Percentiles rank a stretch among this genome's conserved stretches.
phyloP scores from a whole-genome alignment of 1,140 invertebrate species.

The Aphidius ervi region DNA sequence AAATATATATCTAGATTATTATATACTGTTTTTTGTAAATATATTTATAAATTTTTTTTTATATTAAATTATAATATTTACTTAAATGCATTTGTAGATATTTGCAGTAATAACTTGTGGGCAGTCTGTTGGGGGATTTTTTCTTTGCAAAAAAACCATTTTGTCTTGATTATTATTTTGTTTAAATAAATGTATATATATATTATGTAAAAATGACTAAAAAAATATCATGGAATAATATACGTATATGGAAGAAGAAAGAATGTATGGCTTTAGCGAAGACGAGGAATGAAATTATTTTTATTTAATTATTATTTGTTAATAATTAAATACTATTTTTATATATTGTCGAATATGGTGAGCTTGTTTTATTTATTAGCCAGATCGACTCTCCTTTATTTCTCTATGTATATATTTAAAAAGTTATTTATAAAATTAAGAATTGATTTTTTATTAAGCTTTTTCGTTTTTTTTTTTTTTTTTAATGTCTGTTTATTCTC shows the following conservation, averaged over 20 bases:
- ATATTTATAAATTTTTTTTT: neutral
- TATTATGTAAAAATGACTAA: conserved; percentile 5
- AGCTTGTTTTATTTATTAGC: conserved; percentile 8
- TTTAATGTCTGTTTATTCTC: conserved; percentile 15
- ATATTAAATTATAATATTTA: conserved; percentile 31
- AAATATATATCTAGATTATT: conserved; percentile 15
- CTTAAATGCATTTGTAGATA: conserved; percentile 47
- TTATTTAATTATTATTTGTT: neutral
- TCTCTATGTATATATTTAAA: neutral
- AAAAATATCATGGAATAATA: conserved; percentile 7
- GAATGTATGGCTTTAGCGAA: conserved; percentile 9
- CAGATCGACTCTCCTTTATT: neutral
- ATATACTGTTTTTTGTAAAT: conserved; percentile 5
- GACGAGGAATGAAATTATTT: neutral
- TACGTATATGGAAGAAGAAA: conserved; percentile 2
- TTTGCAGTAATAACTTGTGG: conserved; percentile 35
- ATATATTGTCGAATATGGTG: neutral
- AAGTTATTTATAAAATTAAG: conserved; percentile 1
- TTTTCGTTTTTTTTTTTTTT: neutral
- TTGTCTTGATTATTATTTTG: conserved; percentile 4
- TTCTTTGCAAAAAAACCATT: neutral
- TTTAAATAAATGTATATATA: conserved; percentile 11
- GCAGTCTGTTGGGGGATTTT: conserved; percentile 34
- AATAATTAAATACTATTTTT: no score
- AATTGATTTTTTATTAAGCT: neutral